Base-by-base conservation (phyloP, 2,113 vertebrate species). In the Meleagris gallopavo region DNA sequence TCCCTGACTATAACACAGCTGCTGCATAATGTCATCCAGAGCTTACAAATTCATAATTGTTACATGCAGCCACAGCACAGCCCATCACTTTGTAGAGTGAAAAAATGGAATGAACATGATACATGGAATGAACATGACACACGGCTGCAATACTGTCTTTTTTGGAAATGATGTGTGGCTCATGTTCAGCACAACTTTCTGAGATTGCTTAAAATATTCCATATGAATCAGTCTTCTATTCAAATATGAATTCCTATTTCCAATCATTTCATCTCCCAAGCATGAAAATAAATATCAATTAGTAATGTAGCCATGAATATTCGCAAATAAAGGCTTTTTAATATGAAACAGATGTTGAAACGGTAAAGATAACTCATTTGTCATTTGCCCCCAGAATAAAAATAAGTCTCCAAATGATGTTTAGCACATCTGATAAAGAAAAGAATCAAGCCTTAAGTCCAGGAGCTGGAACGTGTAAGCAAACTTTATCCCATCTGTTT, bases 401-500 rank as follows among this genome's bases (percentile, higher is more conserved):
- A 89, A 41, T 60, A 54, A 30, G n/a, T 62, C 34, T 90, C 40
- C 30, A 54, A 66, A 2, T 88, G 13, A 41, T 78, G 46, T 83
- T 97, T 90, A 92, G 73, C 32, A 72, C 13, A 62, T 91, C 73
- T 82, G 79, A 95, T 75, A 85, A 76, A 88, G 70, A 75, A 77
- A 83, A 73, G 22, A 92, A 52, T 83, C 67, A 90, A 86, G 58
- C 57, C 50, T 38, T 60, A 81, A n/a, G 43, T 70, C 78, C 90
- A 80, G 71, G 77, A 84, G 36, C 36, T 36, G 80, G 84, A 96
- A 95, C 79, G 72, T 88, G 76, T 79, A 94, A 97, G 80, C 78
- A 88, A 88, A 90, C 92, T 95, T 94, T 67, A 81, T 77, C 82
- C 62, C 86, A 90, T 95, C 88, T 95, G 72, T 88, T 78, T 30